Conservation (phyloP, 2,113 vertebrate species). For the Orycteropus afer region DNA sequence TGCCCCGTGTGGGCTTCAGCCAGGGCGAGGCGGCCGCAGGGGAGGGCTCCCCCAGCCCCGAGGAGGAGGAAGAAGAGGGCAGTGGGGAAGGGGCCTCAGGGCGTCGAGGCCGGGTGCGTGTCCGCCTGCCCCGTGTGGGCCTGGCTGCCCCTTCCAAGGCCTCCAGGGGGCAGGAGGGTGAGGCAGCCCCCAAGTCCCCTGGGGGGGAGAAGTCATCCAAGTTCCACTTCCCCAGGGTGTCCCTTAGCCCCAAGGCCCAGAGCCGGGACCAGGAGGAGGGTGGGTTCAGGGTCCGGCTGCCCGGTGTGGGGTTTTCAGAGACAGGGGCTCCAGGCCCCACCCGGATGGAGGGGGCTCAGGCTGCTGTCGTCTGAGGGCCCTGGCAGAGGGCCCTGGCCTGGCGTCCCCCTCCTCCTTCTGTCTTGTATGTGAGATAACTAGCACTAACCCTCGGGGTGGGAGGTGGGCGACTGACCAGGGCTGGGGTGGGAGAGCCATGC, state of each 20-base stretch:
- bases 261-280: slow-evolving; percentile 78
- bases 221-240: slow-evolving; percentile 90
- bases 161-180: slow-evolving; percentile 82
- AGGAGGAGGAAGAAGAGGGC: slow-evolving; percentile 65
- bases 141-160: slow-evolving; percentile 87
- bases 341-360: slow-evolving; percentile 80
- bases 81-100: slow-evolving; percentile 56
- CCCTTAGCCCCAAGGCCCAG: slow-evolving; percentile 87
- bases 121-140: slow-evolving; percentile 88
- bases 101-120: slow-evolving; percentile 85
- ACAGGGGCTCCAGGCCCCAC: slow-evolving; percentile 53
- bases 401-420: too few species aligned
- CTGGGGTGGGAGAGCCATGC: not conserved
- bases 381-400: not conserved
- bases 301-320: slow-evolving; percentile 85
- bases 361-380: slow-evolving; percentile 70
- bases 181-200: slow-evolving; percentile 75
- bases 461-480: not conserved
- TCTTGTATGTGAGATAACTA: slow-evolving; percentile 64
- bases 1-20: slow-evolving; percentile 87
- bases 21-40: not conserved
- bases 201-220: slow-evolving; percentile 85
- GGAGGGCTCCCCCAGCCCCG: slow-evolving; percentile 57
- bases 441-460: slow-evolving; percentile 73
- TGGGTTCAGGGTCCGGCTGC: slow-evolving; percentile 87